Percentiles rank a stretch among this genome's conserved stretches.
Evolutionary conservation across 2,797 vertebrate species (phyloP).

Genomic region (Phoebastria nigripes): DNA sequence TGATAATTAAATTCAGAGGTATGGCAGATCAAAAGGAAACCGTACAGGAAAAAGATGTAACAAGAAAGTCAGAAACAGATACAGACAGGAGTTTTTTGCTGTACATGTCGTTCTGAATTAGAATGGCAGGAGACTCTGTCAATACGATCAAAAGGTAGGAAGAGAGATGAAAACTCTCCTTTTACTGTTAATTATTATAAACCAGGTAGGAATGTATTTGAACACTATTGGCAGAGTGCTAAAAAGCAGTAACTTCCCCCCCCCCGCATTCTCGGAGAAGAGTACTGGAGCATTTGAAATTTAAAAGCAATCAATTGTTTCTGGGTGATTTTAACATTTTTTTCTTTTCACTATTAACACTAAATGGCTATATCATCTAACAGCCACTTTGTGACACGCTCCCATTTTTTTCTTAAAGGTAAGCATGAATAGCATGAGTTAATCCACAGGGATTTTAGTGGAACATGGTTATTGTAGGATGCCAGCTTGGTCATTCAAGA

Average conservation of each 20-base stretch:
- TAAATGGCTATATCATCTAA: neutral
- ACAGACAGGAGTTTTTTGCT: conserved; percentile 16
- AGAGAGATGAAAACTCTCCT: conserved; percentile 7
- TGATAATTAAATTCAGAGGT: conserved; percentile 37
- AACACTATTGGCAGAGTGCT: neutral
- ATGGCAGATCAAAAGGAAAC: conserved; percentile 50
- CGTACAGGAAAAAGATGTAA: conserved; percentile 6
- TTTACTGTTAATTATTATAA: conserved; percentile 24
- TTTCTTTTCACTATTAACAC: neutral
- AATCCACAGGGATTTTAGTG: neutral
- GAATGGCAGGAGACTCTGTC: conserved; percentile 17
- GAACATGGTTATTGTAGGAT: neutral
- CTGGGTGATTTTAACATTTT: neutral
- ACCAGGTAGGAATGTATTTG: neutral
- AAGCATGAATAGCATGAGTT: neutral
- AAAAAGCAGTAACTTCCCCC: neutral
- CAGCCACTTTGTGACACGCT: neutral
- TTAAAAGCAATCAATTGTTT: neutral
- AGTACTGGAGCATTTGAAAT: neutral
- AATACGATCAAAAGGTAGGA: conserved; percentile 32
- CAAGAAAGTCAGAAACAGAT: conserved; percentile 7
- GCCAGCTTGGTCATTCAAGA: neutral
- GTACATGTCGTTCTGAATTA: conserved; percentile 26
- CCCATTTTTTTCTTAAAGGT: neutral
- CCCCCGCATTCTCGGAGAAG: neutral